Percentiles rank a stretch among this genome's conserved stretches.
phyloP scores from a whole-genome alignment of 1,140 invertebrate species.

The Episyrphus balteatus region DNA sequence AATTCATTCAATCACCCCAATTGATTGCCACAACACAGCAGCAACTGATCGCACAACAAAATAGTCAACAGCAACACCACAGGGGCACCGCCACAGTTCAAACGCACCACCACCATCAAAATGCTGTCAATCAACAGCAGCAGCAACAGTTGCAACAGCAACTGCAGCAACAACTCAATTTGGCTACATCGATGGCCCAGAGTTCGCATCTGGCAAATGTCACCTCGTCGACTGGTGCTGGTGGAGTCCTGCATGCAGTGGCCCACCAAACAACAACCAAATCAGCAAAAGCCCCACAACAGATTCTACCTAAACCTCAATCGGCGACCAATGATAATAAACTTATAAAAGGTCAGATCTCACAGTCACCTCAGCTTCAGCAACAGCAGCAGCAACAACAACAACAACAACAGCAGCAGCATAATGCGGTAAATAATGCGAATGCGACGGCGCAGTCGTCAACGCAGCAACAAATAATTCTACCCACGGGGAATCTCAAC shows the following conservation, averaged over 20 bases:
- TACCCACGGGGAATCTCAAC: conserved; percentile 19
- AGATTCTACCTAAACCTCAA: conserved; percentile 33
- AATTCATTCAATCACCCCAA: conserved; percentile 33
- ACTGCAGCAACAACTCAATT: conserved; percentile 2
- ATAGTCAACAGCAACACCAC: no score
- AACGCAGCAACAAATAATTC: conserved; percentile 25
- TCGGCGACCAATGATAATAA: conserved; percentile 8
- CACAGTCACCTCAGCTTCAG: conserved; percentile 24
- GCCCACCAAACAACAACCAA: conserved; percentile 12
- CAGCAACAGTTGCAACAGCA: conserved; percentile 11
- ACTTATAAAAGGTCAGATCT: conserved; percentile 21
- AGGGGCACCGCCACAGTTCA: no score
- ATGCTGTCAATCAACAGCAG: conserved; percentile 9
- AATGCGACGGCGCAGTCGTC: neutral
- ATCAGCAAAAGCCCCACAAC: conserved; percentile 27
- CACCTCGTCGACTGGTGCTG: neutral
- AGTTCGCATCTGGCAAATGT: neutral
- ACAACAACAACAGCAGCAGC: neutral
- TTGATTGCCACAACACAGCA: conserved; percentile 24
- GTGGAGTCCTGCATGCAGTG: neutral
- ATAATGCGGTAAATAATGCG: neutral
- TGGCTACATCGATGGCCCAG: no score
- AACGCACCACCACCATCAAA: conserved; percentile 1
- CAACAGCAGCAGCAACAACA: no score
- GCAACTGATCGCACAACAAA: neutral